These are phyloP conservation scores for Oryzias javanicus DNA, from an alignment of 2,113 vertebrate genomes.

Conservation along the genomic window DNA sequence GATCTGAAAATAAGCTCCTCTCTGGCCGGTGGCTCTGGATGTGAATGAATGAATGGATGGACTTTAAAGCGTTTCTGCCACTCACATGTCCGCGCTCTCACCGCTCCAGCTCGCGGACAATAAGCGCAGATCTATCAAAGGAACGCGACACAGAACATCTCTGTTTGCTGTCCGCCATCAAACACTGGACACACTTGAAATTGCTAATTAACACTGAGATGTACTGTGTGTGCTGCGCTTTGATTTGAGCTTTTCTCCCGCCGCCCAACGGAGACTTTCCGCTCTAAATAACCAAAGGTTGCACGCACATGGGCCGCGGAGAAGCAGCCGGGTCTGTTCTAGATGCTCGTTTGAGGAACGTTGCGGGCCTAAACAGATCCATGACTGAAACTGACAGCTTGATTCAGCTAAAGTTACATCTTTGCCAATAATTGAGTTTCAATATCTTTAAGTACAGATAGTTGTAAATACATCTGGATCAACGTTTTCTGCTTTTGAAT, in stretches of 20 bases:
- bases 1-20: conserved; percentile 44
- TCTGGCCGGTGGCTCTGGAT: conserved; percentile 16
- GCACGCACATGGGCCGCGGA: conserved; percentile 57
- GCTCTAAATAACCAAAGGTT: conserved; percentile 65
- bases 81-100: conserved; percentile 27
- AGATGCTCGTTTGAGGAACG: conserved; percentile 38
- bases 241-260: conserved; percentile 51
- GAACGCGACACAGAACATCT: conserved; percentile 43
- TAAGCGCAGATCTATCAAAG: conserved; percentile 29
- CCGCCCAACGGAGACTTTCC: conserved; percentile 67
- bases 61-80: conserved; percentile 36
- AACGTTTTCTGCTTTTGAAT: too few relatives aligned
- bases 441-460: too few relatives aligned
- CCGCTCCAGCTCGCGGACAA: conserved; percentile 32
- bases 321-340: conserved; percentile 19
- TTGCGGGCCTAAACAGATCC: conserved; percentile 15
- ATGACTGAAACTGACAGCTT: conserved; percentile 7
- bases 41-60: conserved; percentile 26
- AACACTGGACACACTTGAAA: conserved; percentile 36
- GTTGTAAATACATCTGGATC: too few relatives aligned
- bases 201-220: conserved; percentile 57
- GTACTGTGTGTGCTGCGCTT: conserved; percentile 32
- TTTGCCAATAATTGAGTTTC: too few relatives aligned
- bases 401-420: neutral
- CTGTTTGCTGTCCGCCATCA: conserved; percentile 54